A percentile compares a stretch with the other conserved stretches of the same genome.
Conservation (phyloP, 1,140 invertebrate genomes). For the Chrysopa pallens region DNA sequence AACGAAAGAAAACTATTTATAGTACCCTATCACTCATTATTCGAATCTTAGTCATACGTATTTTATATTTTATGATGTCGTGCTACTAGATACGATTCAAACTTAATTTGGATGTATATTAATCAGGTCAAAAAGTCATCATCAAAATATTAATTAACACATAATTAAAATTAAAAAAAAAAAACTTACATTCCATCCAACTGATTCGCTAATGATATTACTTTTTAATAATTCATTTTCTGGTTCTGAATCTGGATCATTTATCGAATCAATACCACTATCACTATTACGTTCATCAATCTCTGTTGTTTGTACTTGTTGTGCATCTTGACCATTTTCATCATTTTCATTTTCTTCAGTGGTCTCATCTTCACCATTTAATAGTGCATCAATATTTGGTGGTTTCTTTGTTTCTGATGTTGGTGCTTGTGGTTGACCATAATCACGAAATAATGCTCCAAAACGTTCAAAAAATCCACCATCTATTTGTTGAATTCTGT, state of each 20-base stretch:
- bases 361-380: conserved; percentile 15
- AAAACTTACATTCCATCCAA: conserved; percentile 54
- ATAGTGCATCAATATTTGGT: conserved; percentile 17
- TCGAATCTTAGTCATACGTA: too few relatives aligned
- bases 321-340: conserved; percentile 1
- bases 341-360: conserved; percentile 24
- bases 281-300: conserved; percentile 28
- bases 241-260: conserved; percentile 31
- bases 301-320: conserved; percentile 1
- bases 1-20: too few relatives aligned
- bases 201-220: conserved; percentile 34
- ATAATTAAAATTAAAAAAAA: background rate
- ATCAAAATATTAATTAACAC: too few relatives aligned
- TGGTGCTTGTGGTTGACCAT: conserved; percentile 8
- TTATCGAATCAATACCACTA: conserved; percentile 26
- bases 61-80: too few relatives aligned
- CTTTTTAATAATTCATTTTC: conserved; percentile 31
- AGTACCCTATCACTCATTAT: too few relatives aligned
- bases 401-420: conserved; percentile 23
- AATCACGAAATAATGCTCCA: conserved; percentile 50
- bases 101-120: too few relatives aligned
- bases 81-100: too few relatives aligned
- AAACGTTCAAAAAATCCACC: conserved; percentile 66
- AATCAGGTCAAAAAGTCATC: too few relatives aligned
- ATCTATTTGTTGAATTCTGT: conserved; percentile 56